Percentiles rank a stretch among this genome's conserved stretches.
Conservation (phyloP, 2,113 vertebrate genomes). For the Syngnathus scovelli region DNA sequence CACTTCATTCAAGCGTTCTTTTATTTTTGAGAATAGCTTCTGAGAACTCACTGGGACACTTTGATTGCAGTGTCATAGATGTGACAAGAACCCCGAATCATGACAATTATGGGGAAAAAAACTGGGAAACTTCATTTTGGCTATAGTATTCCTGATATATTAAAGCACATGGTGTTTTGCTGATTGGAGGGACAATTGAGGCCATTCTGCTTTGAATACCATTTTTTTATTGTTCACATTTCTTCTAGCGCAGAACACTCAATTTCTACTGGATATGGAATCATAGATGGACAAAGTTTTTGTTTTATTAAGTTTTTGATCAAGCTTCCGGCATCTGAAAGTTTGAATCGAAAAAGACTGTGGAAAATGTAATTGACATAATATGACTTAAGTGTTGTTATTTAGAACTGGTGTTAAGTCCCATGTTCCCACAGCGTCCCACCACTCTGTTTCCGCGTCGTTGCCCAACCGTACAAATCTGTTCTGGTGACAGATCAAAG, state of each 20-base stretch:
- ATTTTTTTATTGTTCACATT: no score
- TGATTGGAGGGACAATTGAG: not conserved
- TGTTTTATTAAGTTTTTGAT: constrained; percentile 26
- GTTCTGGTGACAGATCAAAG: constrained; percentile 58
- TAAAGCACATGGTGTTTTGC: not conserved
- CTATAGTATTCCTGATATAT: no score
- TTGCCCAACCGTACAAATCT: constrained; percentile 46
- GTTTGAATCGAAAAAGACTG: not conserved
- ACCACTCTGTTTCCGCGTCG: constrained; percentile 30
- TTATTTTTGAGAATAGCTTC: not conserved
- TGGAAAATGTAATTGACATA: not conserved
- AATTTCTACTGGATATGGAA: no score
- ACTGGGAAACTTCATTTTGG: not conserved
- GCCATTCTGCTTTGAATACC: no score
- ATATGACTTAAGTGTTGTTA: constrained; percentile 4
- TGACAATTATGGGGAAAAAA: not conserved
- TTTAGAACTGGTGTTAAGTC: constrained; percentile 18
- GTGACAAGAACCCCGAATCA: not conserved
- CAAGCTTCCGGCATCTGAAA: not conserved
- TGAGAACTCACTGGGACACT: no score
- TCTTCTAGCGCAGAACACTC: no score
- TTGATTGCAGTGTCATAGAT: not conserved
- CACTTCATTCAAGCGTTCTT: not conserved
- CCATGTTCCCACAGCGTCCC: constrained; percentile 15
- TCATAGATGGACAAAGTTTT: not conserved